A percentile compares a stretch with the other conserved stretches of the same genome.
These are phyloP conservation scores for Heterotilapia buettikoferi DNA, from an alignment of 2,113 vertebrate genomes.

Conservation along the genomic window DNA sequence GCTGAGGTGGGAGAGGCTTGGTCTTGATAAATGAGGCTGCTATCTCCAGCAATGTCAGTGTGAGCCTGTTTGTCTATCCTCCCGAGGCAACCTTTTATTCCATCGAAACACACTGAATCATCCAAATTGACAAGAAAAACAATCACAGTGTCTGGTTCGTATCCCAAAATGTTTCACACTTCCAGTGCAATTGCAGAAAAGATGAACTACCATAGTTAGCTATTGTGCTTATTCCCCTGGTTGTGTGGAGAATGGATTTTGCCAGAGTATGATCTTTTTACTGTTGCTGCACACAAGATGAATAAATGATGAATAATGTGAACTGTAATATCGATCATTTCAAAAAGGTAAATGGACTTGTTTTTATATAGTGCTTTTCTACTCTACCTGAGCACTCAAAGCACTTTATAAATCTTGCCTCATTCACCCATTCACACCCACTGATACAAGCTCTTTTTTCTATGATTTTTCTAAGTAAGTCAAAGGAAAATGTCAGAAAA, in stretches of 20 bases:
- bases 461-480: not conserved
- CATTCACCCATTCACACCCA: not conserved
- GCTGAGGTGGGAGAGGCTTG: not conserved
- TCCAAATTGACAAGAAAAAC: constrained; percentile 39
- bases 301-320: not conserved
- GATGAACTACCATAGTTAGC: not conserved
- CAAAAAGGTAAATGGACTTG: not conserved
- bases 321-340: not conserved
- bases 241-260: not conserved
- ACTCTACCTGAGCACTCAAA: not conserved
- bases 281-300: not conserved
- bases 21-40: constrained; percentile 33
- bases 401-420: not conserved
- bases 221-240: not conserved
- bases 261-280: not conserved
- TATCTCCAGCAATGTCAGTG: constrained; percentile 20
- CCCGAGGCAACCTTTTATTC: constrained; percentile 27
- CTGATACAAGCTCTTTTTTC: not conserved
- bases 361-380: not conserved
- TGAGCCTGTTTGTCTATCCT: constrained; percentile 19
- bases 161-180: not conserved
- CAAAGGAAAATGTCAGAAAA: not conserved
- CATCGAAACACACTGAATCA: constrained; percentile 43
- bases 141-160: constrained; percentile 15
- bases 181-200: constrained; percentile 10